phyloP scores from a whole-genome alignment of 1,140 invertebrate species.

The Stegodyphus dumicola region DNA sequence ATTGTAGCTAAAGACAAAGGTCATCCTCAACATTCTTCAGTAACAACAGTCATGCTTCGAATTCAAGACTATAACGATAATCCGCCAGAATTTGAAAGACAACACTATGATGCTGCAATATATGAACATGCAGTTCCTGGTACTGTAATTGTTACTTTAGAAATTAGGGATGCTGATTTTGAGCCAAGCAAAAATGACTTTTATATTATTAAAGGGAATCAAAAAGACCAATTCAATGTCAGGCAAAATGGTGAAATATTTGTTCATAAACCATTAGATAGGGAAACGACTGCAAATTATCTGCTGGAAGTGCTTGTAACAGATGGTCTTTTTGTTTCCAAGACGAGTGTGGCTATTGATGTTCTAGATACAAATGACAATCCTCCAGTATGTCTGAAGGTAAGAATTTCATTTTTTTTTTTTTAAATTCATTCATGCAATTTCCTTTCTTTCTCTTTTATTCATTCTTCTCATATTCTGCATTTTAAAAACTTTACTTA shows the following conservation, averaged over 20 bases:
- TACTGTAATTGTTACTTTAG: conserved; percentile 79
- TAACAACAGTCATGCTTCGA: conserved; percentile 77
- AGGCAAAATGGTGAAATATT: conserved; percentile 69
- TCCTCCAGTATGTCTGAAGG: conserved; percentile 71
- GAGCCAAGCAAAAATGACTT: conserved; percentile 57
- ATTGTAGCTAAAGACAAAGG: conserved; percentile 84
- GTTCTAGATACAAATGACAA: conserved; percentile 90
- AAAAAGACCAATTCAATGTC: conserved; percentile 65
- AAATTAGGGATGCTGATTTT: conserved; percentile 62
- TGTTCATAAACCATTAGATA: conserved; percentile 66
- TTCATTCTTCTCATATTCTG: too few relatives aligned
- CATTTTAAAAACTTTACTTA: too few relatives aligned
- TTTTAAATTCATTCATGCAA: neutral
- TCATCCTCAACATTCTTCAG: conserved; percentile 78
- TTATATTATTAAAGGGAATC: conserved; percentile 63
- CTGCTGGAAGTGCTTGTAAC: conserved; percentile 80
- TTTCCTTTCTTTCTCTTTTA: neutral
- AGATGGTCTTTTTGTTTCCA: conserved; percentile 85
- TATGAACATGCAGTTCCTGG: conserved; percentile 77
- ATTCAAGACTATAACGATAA: conserved; percentile 88
- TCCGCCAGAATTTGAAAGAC: conserved; percentile 79
- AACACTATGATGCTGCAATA: conserved; percentile 77
- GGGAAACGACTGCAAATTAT: conserved; percentile 73
- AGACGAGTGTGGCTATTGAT: conserved; percentile 77
- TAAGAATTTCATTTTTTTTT: conserved; percentile 6